Conservation (phyloP, 2,888 invertebrate genomes). For the Meiosimyza platycephala region DNA sequence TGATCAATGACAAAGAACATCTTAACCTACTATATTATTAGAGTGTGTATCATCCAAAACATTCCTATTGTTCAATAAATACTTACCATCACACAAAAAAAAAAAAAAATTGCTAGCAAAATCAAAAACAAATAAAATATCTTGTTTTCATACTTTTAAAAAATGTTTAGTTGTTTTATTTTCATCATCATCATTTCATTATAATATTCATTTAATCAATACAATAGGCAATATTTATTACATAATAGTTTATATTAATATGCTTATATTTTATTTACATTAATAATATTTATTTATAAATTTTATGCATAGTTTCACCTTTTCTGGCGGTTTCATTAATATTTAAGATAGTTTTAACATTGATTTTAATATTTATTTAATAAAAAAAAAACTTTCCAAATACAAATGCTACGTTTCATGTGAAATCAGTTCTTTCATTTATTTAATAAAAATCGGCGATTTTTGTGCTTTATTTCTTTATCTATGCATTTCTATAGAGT, state of each 20-base stretch:
- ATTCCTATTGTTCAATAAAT: too few species aligned
- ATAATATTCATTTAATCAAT: constrained; percentile 21
- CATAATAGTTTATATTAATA: constrained; percentile 9
- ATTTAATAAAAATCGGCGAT: constrained; percentile 5
- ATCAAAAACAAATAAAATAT: too few species aligned
- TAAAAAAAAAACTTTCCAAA: constrained; percentile 10
- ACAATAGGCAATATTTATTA: constrained; percentile 28
- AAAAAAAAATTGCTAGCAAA: too few species aligned
- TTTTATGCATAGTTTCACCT: neutral
- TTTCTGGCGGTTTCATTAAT: neutral
- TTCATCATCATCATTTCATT: constrained; percentile 4
- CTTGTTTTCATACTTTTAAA: constrained; percentile 2
- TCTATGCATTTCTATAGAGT: neutral
- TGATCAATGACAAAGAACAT: too few species aligned
- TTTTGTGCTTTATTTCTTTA: neutral
- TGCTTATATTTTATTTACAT: constrained; percentile 23
- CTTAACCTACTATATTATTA: too few species aligned
- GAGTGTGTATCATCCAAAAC: too few species aligned
- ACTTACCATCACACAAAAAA: too few species aligned
- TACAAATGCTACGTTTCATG: constrained; percentile 22
- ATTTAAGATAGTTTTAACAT: too few species aligned
- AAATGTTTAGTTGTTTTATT: constrained; percentile 28
- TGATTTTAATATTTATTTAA: too few species aligned
- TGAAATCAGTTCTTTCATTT: constrained; percentile 18
- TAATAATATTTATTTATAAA: constrained; percentile 18